A percentile compares a stretch with the other conserved stretches of the same genome.
Conservation (phyloP, 2,888 invertebrate species). For the Drosophila heteroneura region DNA sequence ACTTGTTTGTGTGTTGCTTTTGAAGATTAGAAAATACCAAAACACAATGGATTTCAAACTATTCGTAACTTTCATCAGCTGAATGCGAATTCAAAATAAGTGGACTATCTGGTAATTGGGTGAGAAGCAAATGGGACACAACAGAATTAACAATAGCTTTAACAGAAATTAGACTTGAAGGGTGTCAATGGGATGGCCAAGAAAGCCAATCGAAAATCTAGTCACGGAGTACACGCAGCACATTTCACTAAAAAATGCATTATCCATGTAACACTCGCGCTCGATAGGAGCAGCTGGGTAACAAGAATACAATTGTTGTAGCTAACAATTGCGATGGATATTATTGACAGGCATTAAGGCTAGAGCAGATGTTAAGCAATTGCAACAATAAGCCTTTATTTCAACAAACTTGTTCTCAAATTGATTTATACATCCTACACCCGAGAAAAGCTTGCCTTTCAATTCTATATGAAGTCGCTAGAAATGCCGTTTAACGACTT, state of each 20-base stretch:
- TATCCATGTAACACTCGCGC: slow-evolving; percentile 11
- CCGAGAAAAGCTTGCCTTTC: background rate
- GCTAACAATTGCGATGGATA: slow-evolving; percentile 15
- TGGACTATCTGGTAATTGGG: slow-evolving; percentile 26
- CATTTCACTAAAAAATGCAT: slow-evolving; percentile 1
- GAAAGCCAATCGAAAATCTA: slow-evolving; percentile 14
- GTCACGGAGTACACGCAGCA: background rate
- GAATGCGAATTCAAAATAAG: slow-evolving; percentile 10
- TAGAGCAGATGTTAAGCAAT: slow-evolving; percentile 6
- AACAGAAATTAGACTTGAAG: slow-evolving; percentile 8
- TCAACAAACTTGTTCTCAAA: background rate
- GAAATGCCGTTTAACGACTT: background rate
- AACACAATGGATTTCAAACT: background rate
- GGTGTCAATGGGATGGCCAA: slow-evolving; percentile 6
- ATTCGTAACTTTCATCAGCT: slow-evolving; percentile 14
- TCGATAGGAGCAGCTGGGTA: slow-evolving; percentile 1
- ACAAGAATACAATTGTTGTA: slow-evolving; percentile 28
- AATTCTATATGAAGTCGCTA: background rate
- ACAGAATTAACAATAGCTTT: slow-evolving; percentile 25
- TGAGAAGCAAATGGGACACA: slow-evolving; percentile 41
- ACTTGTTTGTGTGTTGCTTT: background rate
- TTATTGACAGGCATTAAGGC: slow-evolving; percentile 25
- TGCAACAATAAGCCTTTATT: slow-evolving; percentile 17
- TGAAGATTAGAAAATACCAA: background rate
- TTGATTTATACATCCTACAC: background rate